Evolutionary conservation across 92 coral and sea anemone species (phyloP), one percentile per base, ranked within the genome.

Genomic region (Zoanthus gigantus): DNA sequence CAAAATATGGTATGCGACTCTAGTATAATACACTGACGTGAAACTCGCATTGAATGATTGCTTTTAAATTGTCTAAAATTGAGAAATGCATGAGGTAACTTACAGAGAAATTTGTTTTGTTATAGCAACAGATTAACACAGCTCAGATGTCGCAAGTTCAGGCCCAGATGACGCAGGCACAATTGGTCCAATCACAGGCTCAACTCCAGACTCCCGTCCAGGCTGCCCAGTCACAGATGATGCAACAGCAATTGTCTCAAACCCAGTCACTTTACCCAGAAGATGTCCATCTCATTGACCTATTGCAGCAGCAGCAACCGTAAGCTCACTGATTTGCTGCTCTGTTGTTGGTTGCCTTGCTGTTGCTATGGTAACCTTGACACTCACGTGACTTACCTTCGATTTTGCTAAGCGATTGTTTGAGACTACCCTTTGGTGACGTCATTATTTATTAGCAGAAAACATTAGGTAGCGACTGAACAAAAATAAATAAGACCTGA

Each of bases 161-260:
- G 91, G 98, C 89, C 10, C 95, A 94, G 89, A 92, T 94, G 98
- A 86, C 92, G 58, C 91, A 94, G 56, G 94, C 95, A 29, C 98
- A 94, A 81, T 82, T 94, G 89, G 93, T 67, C 90, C 98, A 94
- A 81, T 74, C 98, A 76, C 98, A 94, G 90, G 89, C 91, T 53
- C 90, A 92, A 78, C 91, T 94, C 23, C 23, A 23, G 95, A 28
- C 94, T 32, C 90, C 91, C 47, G 93, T 88, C 45, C 98, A 94
- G 71, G 94, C 88, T 37, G 60, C 95, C 6, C 98, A 94, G 92
- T 93, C 98, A 45, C 95, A 92, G 82, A 82, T 94, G 94, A 93
- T 91, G 78, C 93, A 75, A 54, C 96, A 94, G 72, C 93, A 92
- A 73, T 76, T 93, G 18, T 82, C 93, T 3, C 93, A 90, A 85